Evolutionary conservation across 2,888 invertebrate species (phyloP), one percentile per base, ranked within the genome.

Genomic region (Icerya purchasi): DNA sequence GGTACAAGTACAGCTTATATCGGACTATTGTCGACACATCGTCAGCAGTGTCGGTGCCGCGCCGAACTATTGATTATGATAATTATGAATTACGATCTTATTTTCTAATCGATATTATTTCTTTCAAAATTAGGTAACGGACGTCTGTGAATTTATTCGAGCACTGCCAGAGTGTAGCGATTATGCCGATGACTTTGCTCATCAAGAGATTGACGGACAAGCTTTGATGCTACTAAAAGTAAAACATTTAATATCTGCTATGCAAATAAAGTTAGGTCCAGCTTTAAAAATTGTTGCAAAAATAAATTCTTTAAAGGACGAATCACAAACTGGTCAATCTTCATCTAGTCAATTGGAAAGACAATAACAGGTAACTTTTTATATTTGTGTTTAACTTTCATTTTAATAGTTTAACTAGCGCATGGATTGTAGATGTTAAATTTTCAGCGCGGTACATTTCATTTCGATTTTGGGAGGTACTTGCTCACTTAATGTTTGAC

Each of bases 181-280:
- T 65, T 93, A 93, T 69, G 92, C 91, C 0, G 91, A 92, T 68
- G 92, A 93, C 69, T 94, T 94, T 74, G 80, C 84, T 5, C 81
- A 86, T 68, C 93, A 94, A 72, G 94, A 94, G 73, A 93, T 96
- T 66, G 96, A 96, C 68, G 94, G 96, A 0, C 92, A 93, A 69
- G 94, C 94, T 0, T 73, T 96, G 62, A 78, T 94, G 74, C 75
- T 96, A 58, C 79, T 96, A 57, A 87, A 90, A 68, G 91, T 91
- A 65, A 93, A 93, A 68, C 94, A 96, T 72, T 76, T 96, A 25
- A 93, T 94, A 74, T 84, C 86, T 65, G 88, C 92, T 5, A 89
- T 96, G 78, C 85, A 84, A 61, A 94, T 96, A 83, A 93, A 94
- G 70, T 77, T 96, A 21, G 94, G 94, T 0, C 94, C 94, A 0